These are phyloP conservation scores for Caenorhabditis sulstoni DNA, from an alignment of 2,888 invertebrate species.

Conservation along the genomic window DNA sequence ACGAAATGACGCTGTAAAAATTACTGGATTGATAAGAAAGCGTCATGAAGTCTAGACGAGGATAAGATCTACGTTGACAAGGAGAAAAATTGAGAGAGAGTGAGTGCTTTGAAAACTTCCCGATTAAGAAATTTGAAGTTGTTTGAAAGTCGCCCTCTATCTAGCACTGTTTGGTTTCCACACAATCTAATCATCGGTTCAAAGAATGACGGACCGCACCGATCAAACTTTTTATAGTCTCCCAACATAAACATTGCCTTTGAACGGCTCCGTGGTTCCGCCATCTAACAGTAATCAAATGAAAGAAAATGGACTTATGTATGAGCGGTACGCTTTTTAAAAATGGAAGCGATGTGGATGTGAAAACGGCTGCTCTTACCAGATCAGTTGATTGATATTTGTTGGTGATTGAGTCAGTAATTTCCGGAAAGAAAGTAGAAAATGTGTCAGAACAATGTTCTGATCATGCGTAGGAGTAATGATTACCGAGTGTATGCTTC, in stretches of 20 bases:
- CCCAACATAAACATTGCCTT: conserved; percentile 34
- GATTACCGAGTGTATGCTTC: conserved; percentile 56
- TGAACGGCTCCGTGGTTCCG: not conserved
- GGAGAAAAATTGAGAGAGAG: no score
- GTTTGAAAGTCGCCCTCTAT: no score
- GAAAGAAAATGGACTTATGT: conserved; percentile 11
- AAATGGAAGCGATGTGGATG: not conserved
- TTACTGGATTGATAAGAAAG: conserved; percentile 34
- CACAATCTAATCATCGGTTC: not conserved
- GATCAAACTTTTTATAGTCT: conserved; percentile 16
- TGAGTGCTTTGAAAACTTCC: no score
- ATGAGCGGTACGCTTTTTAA: no score
- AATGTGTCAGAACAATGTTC: conserved; percentile 36
- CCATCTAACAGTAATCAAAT: conserved; percentile 40
- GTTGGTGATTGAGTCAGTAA: conserved; percentile 23
- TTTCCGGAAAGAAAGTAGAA: conserved; percentile 29
- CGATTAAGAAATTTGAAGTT: no score
- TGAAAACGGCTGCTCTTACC: not conserved
- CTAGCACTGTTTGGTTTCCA: not conserved
- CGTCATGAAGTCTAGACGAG: conserved; percentile 28
- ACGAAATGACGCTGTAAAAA: not conserved
- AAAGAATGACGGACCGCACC: not conserved
- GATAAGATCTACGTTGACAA: conserved; percentile 8
- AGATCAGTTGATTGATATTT: not conserved
- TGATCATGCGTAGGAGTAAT: conserved; percentile 14